Evolutionary conservation across 2,113 vertebrate species (phyloP), one percentile per base, ranked within the genome.

Genomic region (Caranx ignobilis): DNA sequence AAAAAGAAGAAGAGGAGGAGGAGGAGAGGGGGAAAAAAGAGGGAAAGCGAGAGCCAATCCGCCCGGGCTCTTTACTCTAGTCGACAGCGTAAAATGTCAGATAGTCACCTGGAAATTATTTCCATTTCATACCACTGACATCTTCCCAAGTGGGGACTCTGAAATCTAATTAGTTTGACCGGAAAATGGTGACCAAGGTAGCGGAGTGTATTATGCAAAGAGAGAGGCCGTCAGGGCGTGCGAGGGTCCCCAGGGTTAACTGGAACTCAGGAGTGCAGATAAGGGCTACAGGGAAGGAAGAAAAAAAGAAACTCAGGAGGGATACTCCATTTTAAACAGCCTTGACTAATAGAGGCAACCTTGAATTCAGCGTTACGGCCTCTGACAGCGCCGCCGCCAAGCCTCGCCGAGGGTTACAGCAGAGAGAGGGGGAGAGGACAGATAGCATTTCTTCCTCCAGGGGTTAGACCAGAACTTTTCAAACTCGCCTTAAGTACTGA

Each of bases 101-200:
- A 94, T 94, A 93, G 83, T 93, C 92, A 94, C 94, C 91, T 94
- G 88, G 82, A 93, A 94, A 94, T 94, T 73, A 94, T 94, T 94
- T 95, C 90, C 91, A 92, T 93, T 92, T 93, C 88, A 84, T 82
- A 86, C 78, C 75, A 63, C 89, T 84, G 92, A 92, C 93, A 91
- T 93, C 84, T 89, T 87, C 77, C 83, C 48, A 32, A 83, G 91
- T 72, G 39, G 75, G 71, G 77, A 88, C 91, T 79, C 72, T 71
- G 85, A 80, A 94, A 94, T 93, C 92, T 93, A 94, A 95, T 94
- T 94, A 94, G 91, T 88, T 93, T 90, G 74, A 88, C 88, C 85
- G 81, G 61, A 82, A 89, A 83, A 82, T 39, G 86, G 88, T 73
- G 88, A 79, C 84, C 84, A 85, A 92, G 88, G 84, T 90, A 85